phyloP scores from a whole-genome alignment of 1,140 invertebrate species.

The Lasioglossum albipes region DNA sequence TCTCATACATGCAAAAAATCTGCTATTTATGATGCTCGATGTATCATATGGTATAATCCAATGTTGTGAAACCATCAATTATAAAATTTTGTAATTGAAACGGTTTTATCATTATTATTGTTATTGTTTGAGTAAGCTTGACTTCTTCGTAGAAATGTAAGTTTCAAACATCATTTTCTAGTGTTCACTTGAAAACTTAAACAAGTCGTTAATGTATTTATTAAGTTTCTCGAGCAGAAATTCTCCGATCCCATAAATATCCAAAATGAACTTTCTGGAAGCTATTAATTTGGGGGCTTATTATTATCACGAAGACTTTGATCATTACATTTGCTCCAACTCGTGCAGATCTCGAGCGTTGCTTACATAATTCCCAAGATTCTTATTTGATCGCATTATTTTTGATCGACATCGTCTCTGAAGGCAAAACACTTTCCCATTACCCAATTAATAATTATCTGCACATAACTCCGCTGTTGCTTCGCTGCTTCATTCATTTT shows the following conservation, averaged over 20 bases:
- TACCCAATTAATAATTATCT: neutral
- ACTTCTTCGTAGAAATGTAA: too few species aligned
- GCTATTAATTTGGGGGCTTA: slow-evolving; percentile 15
- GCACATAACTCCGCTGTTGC: neutral
- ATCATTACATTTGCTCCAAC: slow-evolving; percentile 7
- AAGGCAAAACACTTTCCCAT: neutral
- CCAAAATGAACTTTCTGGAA: neutral
- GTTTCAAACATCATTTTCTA: too few species aligned
- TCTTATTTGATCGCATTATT: slow-evolving; percentile 13
- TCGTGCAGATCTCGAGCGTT: slow-evolving; percentile 2
- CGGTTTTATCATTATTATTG: too few species aligned
- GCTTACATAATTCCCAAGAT: slow-evolving; percentile 30
- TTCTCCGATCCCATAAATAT: neutral
- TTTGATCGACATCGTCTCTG: slow-evolving; percentile 5
- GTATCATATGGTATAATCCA: too few species aligned
- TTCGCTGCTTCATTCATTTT: neutral
- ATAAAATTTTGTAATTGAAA: too few species aligned
- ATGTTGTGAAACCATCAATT: too few species aligned
- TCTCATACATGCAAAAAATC: too few species aligned
- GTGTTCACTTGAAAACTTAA: too few species aligned
- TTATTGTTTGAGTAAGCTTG: too few species aligned
- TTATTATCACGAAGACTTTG: slow-evolving; percentile 18
- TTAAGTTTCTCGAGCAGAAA: too few species aligned
- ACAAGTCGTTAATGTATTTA: too few species aligned
- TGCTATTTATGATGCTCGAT: too few species aligned